Base-by-base conservation (phyloP, 2,797 vertebrate species). In the Argya squamiceps region DNA sequence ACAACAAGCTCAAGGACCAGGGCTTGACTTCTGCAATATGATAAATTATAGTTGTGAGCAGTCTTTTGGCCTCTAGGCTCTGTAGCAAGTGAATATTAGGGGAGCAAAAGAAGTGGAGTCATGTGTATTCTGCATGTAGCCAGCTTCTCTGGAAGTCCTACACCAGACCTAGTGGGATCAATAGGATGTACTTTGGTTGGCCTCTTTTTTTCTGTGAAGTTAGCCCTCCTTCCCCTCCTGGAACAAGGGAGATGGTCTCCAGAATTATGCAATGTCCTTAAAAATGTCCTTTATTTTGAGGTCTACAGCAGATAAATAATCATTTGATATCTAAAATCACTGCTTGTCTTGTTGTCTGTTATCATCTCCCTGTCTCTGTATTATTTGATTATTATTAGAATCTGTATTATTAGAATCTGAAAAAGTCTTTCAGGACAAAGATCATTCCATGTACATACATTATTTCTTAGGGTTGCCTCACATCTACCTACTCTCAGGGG, bases 401-500 rank as follows among this genome's bases (percentile, higher is more conserved):
- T 13, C 37, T 64, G 8, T 34, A 24, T 27, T 52, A 24, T 23
- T 41, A 34, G 46, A 52, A 64, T 6, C 15, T 36, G 22, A n/a
- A n/a, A 36, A 59, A 47, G 3, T 18, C 10, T 71, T 79, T 75
- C 16, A 68, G 19, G 34, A 39, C 7, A 47, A 92, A 79, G 44
- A 39, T 46, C 1, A 9, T 21, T 52, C 15, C 2, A 0, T 0
- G 0, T 26, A 34, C 6, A 27, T 12, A 15, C 19, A 56, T 2
- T 0, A 2, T 59, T 83, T 64, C 34, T 88, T 41, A 64, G 12
- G 22, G 19, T 56, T 52, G 6, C 20, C 29, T 75, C 20, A 10
- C 8, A 65, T 60, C 24, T 49, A 32, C 11, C 22, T 67, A 1
- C 5, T 59, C 16, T 55, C 30, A 47, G 30, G 12, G 22, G 13